Evolutionary conservation across 2,888 invertebrate species (phyloP).

Genomic region (Tiliacea citrago): DNA sequence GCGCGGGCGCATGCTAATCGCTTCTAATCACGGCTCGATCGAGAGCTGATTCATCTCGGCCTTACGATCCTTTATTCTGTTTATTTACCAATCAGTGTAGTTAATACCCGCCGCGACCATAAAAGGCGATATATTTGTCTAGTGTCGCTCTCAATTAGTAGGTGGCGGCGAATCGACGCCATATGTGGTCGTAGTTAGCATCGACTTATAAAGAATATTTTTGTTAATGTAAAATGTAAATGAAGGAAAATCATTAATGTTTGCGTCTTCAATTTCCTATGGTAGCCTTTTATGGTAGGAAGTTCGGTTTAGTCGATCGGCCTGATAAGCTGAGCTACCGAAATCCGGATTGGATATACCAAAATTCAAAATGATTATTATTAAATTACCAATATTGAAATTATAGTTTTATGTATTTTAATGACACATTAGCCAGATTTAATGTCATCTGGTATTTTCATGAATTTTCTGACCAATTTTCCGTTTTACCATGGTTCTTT

Average conservation of each 20-base stretch:
- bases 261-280: conserved; percentile 81
- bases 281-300: conserved; percentile 77
- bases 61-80: conserved; percentile 84
- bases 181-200: conserved; percentile 87
- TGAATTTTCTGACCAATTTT: background rate
- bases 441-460: background rate
- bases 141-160: conserved; percentile 88
- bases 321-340: conserved; percentile 34
- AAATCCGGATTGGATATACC: conserved; percentile 9
- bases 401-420: background rate
- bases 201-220: conserved; percentile 84
- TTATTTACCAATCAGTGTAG: conserved; percentile 88
- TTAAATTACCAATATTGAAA: background rate
- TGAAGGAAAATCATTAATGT: conserved; percentile 88
- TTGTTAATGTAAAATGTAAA: conserved; percentile 86
- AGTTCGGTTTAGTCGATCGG: conserved; percentile 65
- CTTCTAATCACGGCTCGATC: conserved; percentile 88
- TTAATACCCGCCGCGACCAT: conserved; percentile 85
- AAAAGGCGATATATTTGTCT: conserved; percentile 89
- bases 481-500: background rate
- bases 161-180: conserved; percentile 85
- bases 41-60: conserved; percentile 87
- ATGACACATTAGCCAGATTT: background rate
- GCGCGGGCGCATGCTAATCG: conserved; percentile 88
- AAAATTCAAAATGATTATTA: too few relatives aligned